Evolutionary conservation across 2,797 vertebrate genomes (phyloP), one percentile per base, ranked within the genome.

Genomic region (Lerista edwardsae): DNA sequence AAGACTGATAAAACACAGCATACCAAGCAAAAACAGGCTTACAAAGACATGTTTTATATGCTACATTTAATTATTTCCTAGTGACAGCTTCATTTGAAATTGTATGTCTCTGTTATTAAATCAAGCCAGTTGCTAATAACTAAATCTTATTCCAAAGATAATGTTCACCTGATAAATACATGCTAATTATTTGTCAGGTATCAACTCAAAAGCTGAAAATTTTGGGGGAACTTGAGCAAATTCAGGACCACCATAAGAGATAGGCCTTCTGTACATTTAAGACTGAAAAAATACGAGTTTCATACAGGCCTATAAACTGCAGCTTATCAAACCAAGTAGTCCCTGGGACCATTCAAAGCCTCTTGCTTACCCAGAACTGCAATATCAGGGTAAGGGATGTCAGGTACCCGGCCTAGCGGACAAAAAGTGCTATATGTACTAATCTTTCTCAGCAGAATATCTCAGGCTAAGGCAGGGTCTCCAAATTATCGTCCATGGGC

Each of bases 81-180:
- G 31, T 80, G 41, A 79, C 41, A 59, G 25, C 31, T 72, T 71
- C 19, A 79, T 72, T 84, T 62, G 71, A 71, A 2, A 61, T 55
- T 79, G 25, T 68, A 47, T 61, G 29, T 15, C 29, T 80, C 51
- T 59, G 65, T 7, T 36, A 57, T 59, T 51, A 57, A 57, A 29
- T 59, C 64, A 78, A 34, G 17, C 59, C 39, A 61, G 75, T 29
- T 78, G 44, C 31, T 79, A 80, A 65, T 65, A 65, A 44, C 25
- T 39, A 55, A 31, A 27, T 79, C 31, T 57, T 47, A 85, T 57
- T 55, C 34, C 55, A 55, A 74, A 39, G 11, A 23, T 89, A 82
- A 75, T 44, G 68, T 76, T 80, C 75, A 80, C 83, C 31, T 4
- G 83, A 85, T 82, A 81, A 76, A 29, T 69, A 0, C 17, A 71